phyloP scores from a whole-genome alignment of 2,888 invertebrate species.

The Eugnorisma glareosa region DNA sequence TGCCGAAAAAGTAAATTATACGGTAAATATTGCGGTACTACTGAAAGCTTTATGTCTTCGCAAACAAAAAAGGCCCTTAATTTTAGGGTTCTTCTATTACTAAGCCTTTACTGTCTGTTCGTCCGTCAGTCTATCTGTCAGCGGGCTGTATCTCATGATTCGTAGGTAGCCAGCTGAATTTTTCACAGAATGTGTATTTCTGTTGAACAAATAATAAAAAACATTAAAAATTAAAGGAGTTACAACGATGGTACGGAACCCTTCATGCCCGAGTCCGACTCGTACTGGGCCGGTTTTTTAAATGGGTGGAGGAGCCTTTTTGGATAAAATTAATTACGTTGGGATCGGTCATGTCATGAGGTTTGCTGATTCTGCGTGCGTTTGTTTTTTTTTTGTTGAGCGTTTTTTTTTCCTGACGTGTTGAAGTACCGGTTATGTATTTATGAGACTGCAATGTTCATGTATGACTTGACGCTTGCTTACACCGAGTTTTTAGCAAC shows the following conservation, averaged over 20 bases:
- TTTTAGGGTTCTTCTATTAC: no score
- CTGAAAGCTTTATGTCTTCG: slow-evolving; percentile 48
- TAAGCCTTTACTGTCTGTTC: no score
- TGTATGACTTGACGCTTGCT: neutral
- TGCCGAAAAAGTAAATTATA: slow-evolving; percentile 55
- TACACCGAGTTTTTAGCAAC: neutral
- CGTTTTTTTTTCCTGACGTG: neutral
- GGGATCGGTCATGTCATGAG: slow-evolving; percentile 10
- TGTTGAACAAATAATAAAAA: no score
- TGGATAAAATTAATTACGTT: slow-evolving; percentile 49
- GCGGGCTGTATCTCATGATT: no score
- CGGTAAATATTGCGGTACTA: slow-evolving; percentile 40
- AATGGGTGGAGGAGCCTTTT: slow-evolving; percentile 14
- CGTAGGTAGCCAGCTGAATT: no score
- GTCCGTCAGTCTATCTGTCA: no score
- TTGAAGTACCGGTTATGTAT: neutral
- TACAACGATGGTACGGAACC: no score
- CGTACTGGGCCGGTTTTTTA: no score
- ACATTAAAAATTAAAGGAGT: no score
- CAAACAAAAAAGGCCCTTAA: slow-evolving; percentile 35
- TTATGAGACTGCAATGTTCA: neutral
- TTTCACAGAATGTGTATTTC: no score
- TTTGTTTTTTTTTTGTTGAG: slow-evolving; percentile 4
- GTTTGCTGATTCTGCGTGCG: neutral
- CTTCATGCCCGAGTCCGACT: no score